These are phyloP conservation scores for Lasioglossum figueresi DNA, from an alignment of 2,888 invertebrate genomes.

Conservation along the genomic window DNA sequence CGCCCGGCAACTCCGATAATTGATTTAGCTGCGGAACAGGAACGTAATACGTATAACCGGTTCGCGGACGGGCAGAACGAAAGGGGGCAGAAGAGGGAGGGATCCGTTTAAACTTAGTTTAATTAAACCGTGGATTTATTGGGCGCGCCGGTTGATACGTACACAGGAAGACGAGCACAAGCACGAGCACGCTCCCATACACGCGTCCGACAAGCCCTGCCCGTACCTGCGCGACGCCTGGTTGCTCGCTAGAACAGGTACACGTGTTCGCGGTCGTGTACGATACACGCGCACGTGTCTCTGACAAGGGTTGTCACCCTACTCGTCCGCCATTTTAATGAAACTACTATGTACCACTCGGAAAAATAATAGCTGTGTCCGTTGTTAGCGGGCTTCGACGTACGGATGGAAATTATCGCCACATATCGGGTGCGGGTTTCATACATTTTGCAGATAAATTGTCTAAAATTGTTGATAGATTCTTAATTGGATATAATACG, in stretches of 20 bases:
- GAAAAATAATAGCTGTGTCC: neutral
- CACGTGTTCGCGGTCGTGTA: conserved; percentile 30
- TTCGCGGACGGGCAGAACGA: conserved; percentile 69
- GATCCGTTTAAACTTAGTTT: conserved; percentile 82
- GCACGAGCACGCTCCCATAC: conserved; percentile 13
- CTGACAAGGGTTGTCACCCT: neutral
- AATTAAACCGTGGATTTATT: conserved; percentile 82
- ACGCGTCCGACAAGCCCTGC: conserved; percentile 53
- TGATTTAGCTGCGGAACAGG: conserved; percentile 81
- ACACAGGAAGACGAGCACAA: conserved; percentile 57
- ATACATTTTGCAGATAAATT: neutral
- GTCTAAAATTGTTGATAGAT: neutral
- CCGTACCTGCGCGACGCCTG: conserved; percentile 7
- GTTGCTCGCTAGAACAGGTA: conserved; percentile 20
- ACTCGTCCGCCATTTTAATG: neutral
- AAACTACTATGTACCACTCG: neutral
- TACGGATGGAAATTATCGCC: neutral
- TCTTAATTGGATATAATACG: neutral
- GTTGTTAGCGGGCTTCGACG: neutral
- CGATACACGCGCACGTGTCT: conserved; percentile 26
- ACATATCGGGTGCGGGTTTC: neutral
- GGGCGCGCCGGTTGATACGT: conserved; percentile 73
- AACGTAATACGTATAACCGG: conserved; percentile 78
- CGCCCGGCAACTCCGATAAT: conserved; percentile 77
- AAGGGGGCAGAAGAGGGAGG: neutral